These are phyloP conservation scores for Hermetia illucens DNA, from an alignment of 1,140 invertebrate genomes.

Conservation along the genomic window DNA sequence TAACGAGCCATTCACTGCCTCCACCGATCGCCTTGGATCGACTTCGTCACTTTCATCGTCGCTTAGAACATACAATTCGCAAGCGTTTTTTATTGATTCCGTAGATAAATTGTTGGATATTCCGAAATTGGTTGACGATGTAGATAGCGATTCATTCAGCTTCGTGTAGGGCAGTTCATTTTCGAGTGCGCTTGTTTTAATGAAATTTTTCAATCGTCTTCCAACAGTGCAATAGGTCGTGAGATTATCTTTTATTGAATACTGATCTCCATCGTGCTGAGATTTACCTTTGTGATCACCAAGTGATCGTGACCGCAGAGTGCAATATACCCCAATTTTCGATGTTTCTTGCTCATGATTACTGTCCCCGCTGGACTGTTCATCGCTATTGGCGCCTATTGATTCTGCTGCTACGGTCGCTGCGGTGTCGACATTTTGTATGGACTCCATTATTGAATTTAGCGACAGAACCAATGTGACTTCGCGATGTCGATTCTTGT, in stretches of 20 bases:
- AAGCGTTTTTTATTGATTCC: constrained; percentile 21
- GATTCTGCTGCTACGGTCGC: no score
- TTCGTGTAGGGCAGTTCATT: background rate
- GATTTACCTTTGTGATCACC: background rate
- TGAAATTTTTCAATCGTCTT: background rate
- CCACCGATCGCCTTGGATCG: background rate
- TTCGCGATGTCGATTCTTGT: no score
- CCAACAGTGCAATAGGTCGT: background rate
- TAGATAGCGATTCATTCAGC: background rate
- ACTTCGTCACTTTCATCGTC: constrained; percentile 13
- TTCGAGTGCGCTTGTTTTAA: background rate
- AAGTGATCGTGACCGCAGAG: background rate
- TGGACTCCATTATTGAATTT: no score
- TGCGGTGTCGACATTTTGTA: no score
- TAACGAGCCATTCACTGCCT: background rate
- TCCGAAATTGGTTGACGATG: background rate
- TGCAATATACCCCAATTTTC: background rate
- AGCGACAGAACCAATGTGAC: no score
- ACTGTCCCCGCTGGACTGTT: background rate
- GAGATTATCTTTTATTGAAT: background rate
- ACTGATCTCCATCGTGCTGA: background rate
- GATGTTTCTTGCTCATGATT: background rate
- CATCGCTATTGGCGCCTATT: no score
- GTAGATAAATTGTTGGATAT: constrained; percentile 23
- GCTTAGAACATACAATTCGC: constrained; percentile 12